Evolutionary conservation across 2,888 invertebrate species (phyloP), one percentile per base, ranked within the genome.

Genomic region (Hetaerina titia): DNA sequence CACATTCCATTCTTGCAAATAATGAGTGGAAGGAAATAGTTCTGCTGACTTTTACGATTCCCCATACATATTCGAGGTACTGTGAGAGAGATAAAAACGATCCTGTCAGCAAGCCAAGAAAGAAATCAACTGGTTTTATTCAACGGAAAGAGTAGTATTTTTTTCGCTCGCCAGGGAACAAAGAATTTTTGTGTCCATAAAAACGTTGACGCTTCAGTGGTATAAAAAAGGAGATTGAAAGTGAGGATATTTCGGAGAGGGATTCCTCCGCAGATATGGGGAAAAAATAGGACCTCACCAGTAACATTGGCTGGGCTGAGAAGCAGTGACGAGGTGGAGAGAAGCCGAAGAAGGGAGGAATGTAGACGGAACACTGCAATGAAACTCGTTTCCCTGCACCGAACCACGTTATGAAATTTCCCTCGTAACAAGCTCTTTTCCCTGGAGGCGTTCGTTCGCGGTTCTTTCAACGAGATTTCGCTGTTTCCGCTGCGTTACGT

Each of bases 111-210:
- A 81, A 31, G 31, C 81, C 25, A 81, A 81, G 81, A 81, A 81
- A 81, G 81, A 81, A 81, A 81, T 81, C 81, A 81, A 81, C 81
- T 81, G 81, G 31, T 81, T 81, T 81, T 81, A 81, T 81, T 81
- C 31, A 81, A 81, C 13, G 15, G 9, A 31, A 11, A 81, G 31
- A 13, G 1, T n/a, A 74, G 74, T 25, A 25, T 81, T 81, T 81
- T 81, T 81, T 31, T 2, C 81, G 1, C 31, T 31, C 81, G 13
- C 31, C 11, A 13, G 11, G 15, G 81, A 31, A 31, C 81, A 81
- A 81, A 81, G 81, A 31, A 81, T 81, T 81, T 69, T 81, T 81
- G 13, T 17, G 69, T 15, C 81, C 31, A 81, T 81, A 81, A 81
- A 31, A 81, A 81, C 81, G 11, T 81, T 81, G 81, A 81, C 31